Percentiles rank a stretch among this genome's conserved stretches.
These are phyloP conservation scores for Leptarthrus brevirostris DNA, from an alignment of 2,888 invertebrate species.

Conservation along the genomic window DNA sequence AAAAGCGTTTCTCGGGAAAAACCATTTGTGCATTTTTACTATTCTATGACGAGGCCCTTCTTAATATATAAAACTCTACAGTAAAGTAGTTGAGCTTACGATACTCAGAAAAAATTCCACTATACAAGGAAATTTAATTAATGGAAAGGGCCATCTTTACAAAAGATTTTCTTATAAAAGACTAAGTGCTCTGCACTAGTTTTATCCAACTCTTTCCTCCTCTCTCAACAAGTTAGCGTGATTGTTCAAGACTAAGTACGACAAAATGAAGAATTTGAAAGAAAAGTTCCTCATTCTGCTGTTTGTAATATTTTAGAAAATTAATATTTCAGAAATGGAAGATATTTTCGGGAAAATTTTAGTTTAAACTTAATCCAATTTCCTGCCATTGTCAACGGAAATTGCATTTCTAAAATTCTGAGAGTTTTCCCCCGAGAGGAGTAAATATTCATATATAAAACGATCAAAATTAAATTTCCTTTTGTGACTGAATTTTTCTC, in stretches of 20 bases:
- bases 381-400: slow-evolving; percentile 31
- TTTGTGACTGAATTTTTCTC: neutral
- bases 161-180: slow-evolving; percentile 13
- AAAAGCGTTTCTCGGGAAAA: slow-evolving; percentile 14
- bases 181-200: slow-evolving; percentile 9
- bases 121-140: slow-evolving; percentile 38
- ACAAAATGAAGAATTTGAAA: slow-evolving; percentile 12
- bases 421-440: neutral
- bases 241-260: neutral
- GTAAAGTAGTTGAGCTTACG: neutral
- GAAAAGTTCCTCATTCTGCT: neutral
- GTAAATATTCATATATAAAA: neutral
- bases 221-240: slow-evolving; percentile 8
- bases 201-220: neutral
- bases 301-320: slow-evolving; percentile 35
- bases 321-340: slow-evolving; percentile 30
- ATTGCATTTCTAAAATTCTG: slow-evolving; percentile 34
- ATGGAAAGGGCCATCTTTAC: slow-evolving; percentile 2
- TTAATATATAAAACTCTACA: neutral
- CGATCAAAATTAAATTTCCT: slow-evolving; percentile 23
- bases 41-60: slow-evolving; percentile 9
- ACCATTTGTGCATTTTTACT: slow-evolving; percentile 14
- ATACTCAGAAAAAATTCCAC: neutral
- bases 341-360: slow-evolving; percentile 9
- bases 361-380: slow-evolving; percentile 30